Conservation (phyloP, 2,888 invertebrate genomes). For the Lapara coniferarum region DNA sequence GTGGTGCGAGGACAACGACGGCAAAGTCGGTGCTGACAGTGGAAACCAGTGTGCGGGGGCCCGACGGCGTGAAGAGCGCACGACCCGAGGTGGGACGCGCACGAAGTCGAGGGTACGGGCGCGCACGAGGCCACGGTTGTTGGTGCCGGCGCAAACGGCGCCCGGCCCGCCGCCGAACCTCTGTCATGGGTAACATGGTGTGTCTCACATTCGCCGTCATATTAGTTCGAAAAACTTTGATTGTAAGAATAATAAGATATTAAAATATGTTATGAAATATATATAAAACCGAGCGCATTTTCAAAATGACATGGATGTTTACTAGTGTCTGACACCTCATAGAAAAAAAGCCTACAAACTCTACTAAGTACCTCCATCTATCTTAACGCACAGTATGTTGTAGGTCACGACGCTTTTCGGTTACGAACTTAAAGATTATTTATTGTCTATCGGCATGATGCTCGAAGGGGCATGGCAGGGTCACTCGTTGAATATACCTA, state of each 20-base stretch:
- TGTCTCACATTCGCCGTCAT: conserved; percentile 68
- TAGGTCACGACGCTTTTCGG: too few relatives aligned
- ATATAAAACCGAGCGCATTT: too few relatives aligned
- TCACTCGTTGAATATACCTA: too few relatives aligned
- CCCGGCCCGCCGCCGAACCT: conserved; percentile 72
- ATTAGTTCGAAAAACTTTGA: conserved; percentile 50
- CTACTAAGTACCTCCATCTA: too few relatives aligned
- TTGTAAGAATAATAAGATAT: background rate
- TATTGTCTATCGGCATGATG: too few relatives aligned
- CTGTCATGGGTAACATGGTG: conserved; percentile 82
- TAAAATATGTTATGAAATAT: too few relatives aligned
- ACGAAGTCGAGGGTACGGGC: conserved; percentile 72
- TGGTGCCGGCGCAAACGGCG: conserved; percentile 77
- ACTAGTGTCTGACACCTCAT: too few relatives aligned
- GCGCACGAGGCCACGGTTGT: conserved; percentile 66
- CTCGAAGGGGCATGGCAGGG: too few relatives aligned
- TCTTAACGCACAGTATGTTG: too few relatives aligned
- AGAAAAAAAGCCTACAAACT: too few relatives aligned
- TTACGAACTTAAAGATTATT: too few relatives aligned
- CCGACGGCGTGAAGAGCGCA: conserved; percentile 45
- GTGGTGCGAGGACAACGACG: conserved; percentile 44
- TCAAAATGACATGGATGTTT: too few relatives aligned
- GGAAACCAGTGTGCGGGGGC: conserved; percentile 47
- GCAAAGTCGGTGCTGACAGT: conserved; percentile 36
- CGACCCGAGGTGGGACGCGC: conserved; percentile 63